Base-by-base conservation (phyloP, 2,888 invertebrate genomes). In the Apocheima hispidaria region DNA sequence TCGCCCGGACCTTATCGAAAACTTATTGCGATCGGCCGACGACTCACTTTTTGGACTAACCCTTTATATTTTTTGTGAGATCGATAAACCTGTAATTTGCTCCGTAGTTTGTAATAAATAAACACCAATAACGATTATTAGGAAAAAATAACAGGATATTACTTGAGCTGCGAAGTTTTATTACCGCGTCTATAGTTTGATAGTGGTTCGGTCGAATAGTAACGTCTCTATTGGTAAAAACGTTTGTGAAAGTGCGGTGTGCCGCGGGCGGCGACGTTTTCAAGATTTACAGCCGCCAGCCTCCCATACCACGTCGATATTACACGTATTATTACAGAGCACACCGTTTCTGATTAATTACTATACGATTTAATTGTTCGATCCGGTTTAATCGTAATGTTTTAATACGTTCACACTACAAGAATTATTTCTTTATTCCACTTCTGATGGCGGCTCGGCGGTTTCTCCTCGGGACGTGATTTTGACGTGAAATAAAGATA, bases 91-190 rank as follows among this genome's bases (percentile, higher is more conserved):
- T 91, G 85, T 92, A 92, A 92, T 92, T 92, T 92, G 89, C 81
- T 82, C 77, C 86, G 82, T 84, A 82, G 83, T 82, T 89, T 86
- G 89, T 90, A 91, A 92, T 92, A 92, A 92, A 92, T 92, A 92
- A 92, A 92, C 91, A 91, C 86, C 91, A 92, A 92, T 92, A 92
- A 92, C 88, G 88, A 92, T 92, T 91, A 92, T 92, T 92, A 92
- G 82, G 86, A 88, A 87, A 87, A 91, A 91, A 91, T 91, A 90
- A 92, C 88, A 91, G 91, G 90, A 91, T 91, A 92, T 92, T 91
- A 92, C 83, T 78, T 73, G 81, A 76, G 81, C 76, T 74, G 71
- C 74, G 79, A 83, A 85, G 82, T 82, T 90, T 88, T 88, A 89
- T 84, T 84, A 76, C 78, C 78, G 84, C 84, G 86, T 90, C 83